phyloP scores from a whole-genome alignment of 2,797 vertebrate species.

The Mallotus villosus region DNA sequence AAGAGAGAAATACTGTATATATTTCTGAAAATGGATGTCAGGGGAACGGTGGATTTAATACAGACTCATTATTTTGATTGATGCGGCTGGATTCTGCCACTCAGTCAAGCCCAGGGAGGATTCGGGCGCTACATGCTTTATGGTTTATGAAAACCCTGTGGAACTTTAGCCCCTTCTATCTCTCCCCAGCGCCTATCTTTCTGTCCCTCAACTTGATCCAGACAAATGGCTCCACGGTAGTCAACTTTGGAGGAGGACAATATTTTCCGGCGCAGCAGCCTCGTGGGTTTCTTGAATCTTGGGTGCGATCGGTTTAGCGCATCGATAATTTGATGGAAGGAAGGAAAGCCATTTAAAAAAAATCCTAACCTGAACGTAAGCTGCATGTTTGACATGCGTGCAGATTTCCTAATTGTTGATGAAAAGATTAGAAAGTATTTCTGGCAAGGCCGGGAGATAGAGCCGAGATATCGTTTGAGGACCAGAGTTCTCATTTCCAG shows the following conservation, averaged over 20 bases:
- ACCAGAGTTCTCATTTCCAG: slow-evolving; percentile 9
- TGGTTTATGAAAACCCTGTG: slow-evolving; percentile 62
- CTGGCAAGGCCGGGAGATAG: slow-evolving; percentile 20
- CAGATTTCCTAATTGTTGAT: slow-evolving; percentile 13
- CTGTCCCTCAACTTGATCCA: slow-evolving; percentile 59
- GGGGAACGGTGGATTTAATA: slow-evolving; percentile 54
- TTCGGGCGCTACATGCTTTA: slow-evolving; percentile 50
- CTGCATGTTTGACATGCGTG: background rate
- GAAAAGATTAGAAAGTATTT: slow-evolving; percentile 34
- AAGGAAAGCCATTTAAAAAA: background rate
- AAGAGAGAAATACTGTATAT: slow-evolving; percentile 24
- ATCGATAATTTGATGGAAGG: background rate
- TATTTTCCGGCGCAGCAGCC: too few species aligned
- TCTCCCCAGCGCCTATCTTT: slow-evolving; percentile 38
- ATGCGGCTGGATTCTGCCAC: slow-evolving; percentile 51
- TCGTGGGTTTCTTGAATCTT: slow-evolving; percentile 36
- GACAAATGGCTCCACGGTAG: slow-evolving; percentile 45
- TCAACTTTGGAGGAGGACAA: too few species aligned
- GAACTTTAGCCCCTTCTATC: slow-evolving; percentile 55
- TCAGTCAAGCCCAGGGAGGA: slow-evolving; percentile 49
- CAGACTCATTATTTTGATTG: slow-evolving; percentile 65
- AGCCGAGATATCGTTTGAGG: slow-evolving; percentile 40
- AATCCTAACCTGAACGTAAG: background rate
- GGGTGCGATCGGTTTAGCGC: slow-evolving; percentile 46
- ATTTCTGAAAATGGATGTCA: slow-evolving; percentile 46